These are phyloP conservation scores for Phalacrocorax aristotelis DNA, from an alignment of 2,113 vertebrate species.

Conservation along the genomic window DNA sequence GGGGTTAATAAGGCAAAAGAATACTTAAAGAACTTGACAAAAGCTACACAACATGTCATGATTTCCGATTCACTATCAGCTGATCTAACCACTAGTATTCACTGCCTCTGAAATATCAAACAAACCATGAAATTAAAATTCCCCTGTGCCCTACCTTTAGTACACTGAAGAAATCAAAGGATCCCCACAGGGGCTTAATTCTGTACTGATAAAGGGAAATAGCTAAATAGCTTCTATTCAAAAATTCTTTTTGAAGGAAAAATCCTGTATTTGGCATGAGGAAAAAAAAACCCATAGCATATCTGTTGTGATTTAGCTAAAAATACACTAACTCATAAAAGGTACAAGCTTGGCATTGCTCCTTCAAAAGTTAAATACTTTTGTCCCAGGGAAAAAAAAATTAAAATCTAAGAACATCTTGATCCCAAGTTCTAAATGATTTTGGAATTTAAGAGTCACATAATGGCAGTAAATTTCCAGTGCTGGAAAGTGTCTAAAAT, in stretches of 20 bases:
- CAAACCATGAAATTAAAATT: slow-evolving; percentile 33
- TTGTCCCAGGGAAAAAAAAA: not conserved
- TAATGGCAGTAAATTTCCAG: not conserved
- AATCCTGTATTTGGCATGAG: not conserved
- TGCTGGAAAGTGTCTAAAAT: not conserved
- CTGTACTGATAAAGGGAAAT: not conserved
- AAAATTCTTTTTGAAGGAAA: not conserved
- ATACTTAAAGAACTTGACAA: not conserved
- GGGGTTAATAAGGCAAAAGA: not conserved
- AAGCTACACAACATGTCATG: not conserved
- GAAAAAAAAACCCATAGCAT: not conserved
- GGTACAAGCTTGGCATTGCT: not conserved
- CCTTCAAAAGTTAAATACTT: not conserved
- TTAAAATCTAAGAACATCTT: not conserved
- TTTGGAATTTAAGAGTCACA: slow-evolving; percentile 12
- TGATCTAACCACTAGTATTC: not conserved
- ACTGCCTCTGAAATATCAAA: slow-evolving; percentile 3
- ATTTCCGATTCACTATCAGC: not conserved
- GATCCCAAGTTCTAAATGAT: not conserved
- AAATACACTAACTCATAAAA: not conserved
- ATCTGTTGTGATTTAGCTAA: not conserved
- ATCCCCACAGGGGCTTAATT: not conserved
- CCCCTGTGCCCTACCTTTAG: not conserved
- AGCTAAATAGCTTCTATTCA: slow-evolving; percentile 3
- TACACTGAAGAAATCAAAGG: slow-evolving; percentile 30